Conservation (phyloP, 2,797 vertebrate genomes). For the Esox masquinongy region DNA sequence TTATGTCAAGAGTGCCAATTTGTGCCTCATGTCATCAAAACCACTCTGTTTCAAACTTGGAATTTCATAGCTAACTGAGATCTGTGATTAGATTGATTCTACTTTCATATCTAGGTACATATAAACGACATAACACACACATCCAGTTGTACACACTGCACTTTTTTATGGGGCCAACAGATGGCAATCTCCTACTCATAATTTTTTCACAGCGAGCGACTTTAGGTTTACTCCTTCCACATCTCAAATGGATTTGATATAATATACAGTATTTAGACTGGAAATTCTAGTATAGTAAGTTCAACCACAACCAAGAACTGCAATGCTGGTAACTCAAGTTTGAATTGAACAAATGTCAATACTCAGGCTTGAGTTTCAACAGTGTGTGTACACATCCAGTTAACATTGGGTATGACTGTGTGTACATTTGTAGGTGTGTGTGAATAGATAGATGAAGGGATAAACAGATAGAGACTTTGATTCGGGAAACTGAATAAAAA, state of each 20-base stretch:
- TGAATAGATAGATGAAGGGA: neutral
- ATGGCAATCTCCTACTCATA: neutral
- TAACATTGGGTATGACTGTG: neutral
- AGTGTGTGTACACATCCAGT: neutral
- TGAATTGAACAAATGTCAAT: neutral
- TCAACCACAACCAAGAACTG: conserved; percentile 1
- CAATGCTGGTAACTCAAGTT: neutral
- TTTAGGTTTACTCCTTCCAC: neutral
- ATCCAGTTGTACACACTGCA: neutral
- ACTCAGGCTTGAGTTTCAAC: neutral
- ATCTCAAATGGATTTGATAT: neutral
- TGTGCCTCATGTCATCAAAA: no score
- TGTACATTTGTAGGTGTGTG: neutral
- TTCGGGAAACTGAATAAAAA: neutral
- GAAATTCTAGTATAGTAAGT: neutral
- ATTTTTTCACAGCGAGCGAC: neutral
- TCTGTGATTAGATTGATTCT: no score
- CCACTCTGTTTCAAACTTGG: no score
- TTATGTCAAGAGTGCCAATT: no score
- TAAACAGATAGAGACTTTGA: no score
- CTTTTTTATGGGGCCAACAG: neutral
- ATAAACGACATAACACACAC: no score
- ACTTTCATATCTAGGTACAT: no score
- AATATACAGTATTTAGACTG: neutral
- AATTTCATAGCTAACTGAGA: no score